A percentile compares a stretch with the other conserved stretches of the same genome.
Evolutionary conservation across 2,113 vertebrate species (phyloP).

Genomic region (Fregetta grallaria): DNA sequence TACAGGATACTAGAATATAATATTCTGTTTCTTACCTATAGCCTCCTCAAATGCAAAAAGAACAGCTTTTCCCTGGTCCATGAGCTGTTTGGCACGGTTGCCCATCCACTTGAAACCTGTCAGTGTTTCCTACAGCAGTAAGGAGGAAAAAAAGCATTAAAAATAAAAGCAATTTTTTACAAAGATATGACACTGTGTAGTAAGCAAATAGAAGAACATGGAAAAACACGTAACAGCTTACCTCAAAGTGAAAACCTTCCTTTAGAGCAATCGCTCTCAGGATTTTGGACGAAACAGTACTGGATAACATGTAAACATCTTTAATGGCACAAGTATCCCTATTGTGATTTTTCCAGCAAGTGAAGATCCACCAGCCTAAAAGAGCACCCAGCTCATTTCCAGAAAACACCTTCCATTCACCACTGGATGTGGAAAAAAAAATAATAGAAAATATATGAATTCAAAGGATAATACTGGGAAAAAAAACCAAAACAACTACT

Average conservation of each 20-base stretch:
- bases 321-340: slow-evolving; percentile 74
- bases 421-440: slow-evolving; percentile 66
- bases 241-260: slow-evolving; percentile 98
- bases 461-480: background rate
- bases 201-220: background rate
- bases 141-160: background rate
- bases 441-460: background rate
- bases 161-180: background rate
- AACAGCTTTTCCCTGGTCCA: slow-evolving; percentile 89
- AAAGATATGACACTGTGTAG: background rate
- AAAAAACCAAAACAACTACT: no score
- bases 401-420: slow-evolving; percentile 91
- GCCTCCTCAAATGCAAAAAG: slow-evolving; percentile 98
- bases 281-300: slow-evolving; percentile 98
- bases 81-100: slow-evolving; percentile 88
- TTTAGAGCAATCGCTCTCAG: slow-evolving; percentile 92
- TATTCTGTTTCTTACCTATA: slow-evolving; percentile 81
- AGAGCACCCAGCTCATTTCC: slow-evolving; percentile 94
- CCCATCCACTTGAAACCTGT: slow-evolving; percentile 99
- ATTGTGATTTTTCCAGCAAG: slow-evolving; percentile 88
- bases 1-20: background rate
- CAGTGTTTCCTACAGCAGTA: slow-evolving; percentile 85
- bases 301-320: slow-evolving; percentile 91
- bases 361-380: slow-evolving; percentile 95
- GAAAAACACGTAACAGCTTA: slow-evolving; percentile 24